These are phyloP conservation scores for Paratilapia polleni DNA, from an alignment of 2,113 vertebrate genomes.

Conservation along the genomic window DNA sequence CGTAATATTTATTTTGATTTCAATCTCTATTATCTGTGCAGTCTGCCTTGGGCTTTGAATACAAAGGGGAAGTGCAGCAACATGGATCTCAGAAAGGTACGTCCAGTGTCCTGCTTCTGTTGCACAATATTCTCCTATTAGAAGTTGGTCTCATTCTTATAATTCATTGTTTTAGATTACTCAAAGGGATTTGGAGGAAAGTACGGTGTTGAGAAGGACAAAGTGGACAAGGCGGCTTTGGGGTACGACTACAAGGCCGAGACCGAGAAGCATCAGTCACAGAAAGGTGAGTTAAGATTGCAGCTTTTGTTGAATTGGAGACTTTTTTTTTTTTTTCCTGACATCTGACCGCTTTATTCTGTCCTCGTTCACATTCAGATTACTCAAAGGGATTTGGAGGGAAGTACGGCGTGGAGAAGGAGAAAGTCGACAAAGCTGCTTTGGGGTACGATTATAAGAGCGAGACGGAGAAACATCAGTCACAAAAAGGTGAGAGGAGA, in stretches of 20 bases:
- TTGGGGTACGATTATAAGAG: constrained; percentile 90
- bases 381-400: constrained; percentile 94
- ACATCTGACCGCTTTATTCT: background rate
- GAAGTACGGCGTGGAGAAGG: constrained; percentile 87
- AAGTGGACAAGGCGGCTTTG: constrained; percentile 83
- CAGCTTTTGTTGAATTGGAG: background rate
- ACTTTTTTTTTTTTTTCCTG: background rate
- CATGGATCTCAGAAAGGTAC: constrained; percentile 93
- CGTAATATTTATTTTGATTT: background rate
- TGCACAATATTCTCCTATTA: background rate
- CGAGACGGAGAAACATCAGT: constrained; percentile 88
- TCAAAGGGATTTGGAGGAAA: constrained; percentile 83
- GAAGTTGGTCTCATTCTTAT: background rate
- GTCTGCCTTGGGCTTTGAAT: constrained; percentile 93
- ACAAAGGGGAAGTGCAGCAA: constrained; percentile 91
- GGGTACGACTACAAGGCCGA: constrained; percentile 78
- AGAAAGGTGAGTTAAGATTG: constrained; percentile 79
- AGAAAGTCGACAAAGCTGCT: constrained; percentile 88
- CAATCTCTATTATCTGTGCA: constrained; percentile 59
- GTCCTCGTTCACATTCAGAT: constrained; percentile 74
- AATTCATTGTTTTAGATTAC: constrained; percentile 65
- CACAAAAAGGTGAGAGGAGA: constrained; percentile 84
- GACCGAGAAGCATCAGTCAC: constrained; percentile 83
- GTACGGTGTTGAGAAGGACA: constrained; percentile 86
- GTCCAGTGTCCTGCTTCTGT: background rate